Percentiles rank a stretch among this genome's conserved stretches.
phyloP scores from a whole-genome alignment of 2,797 vertebrate species.

The Argentina silus region DNA sequence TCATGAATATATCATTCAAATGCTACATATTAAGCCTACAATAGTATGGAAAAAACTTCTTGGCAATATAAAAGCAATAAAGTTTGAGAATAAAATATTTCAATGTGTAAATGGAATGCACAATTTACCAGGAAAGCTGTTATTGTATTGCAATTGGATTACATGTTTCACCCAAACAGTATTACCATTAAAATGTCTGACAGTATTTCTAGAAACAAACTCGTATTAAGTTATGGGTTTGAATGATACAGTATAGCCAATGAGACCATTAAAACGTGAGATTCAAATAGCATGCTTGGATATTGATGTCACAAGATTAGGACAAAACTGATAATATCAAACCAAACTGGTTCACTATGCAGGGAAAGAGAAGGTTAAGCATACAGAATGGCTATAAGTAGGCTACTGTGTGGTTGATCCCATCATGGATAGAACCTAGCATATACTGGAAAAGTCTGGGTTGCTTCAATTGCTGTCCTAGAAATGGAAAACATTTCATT shows the following conservation, averaged over 20 bases:
- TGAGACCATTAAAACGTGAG: conserved; percentile 21
- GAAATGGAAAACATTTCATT: conserved; percentile 42
- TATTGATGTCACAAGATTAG: neutral
- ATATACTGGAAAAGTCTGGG: conserved; percentile 38
- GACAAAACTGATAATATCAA: conserved; percentile 1
- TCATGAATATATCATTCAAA: conserved; percentile 56
- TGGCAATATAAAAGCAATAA: conserved; percentile 37
- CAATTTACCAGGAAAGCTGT: conserved; percentile 16
- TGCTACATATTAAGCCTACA: conserved; percentile 50
- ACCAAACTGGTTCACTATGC: conserved; percentile 38
- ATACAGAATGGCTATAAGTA: conserved; percentile 30
- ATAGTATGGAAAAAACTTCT: conserved; percentile 48
- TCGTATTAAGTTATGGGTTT: conserved; percentile 34
- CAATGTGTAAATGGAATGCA: conserved; percentile 52
- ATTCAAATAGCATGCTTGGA: conserved; percentile 36
- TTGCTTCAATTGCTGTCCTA: conserved; percentile 23
- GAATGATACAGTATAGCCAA: conserved; percentile 12
- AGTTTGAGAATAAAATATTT: conserved; percentile 49
- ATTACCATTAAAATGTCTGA: conserved; percentile 32
- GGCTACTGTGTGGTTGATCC: conserved; percentile 23
- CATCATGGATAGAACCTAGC: conserved; percentile 39
- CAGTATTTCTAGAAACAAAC: conserved; percentile 27
- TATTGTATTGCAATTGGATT: neutral
- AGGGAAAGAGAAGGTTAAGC: conserved; percentile 28
- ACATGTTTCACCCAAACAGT: conserved; percentile 31